Evolutionary conservation across 1,140 invertebrate species (phyloP).

Genomic region (Halyomorpha halys): DNA sequence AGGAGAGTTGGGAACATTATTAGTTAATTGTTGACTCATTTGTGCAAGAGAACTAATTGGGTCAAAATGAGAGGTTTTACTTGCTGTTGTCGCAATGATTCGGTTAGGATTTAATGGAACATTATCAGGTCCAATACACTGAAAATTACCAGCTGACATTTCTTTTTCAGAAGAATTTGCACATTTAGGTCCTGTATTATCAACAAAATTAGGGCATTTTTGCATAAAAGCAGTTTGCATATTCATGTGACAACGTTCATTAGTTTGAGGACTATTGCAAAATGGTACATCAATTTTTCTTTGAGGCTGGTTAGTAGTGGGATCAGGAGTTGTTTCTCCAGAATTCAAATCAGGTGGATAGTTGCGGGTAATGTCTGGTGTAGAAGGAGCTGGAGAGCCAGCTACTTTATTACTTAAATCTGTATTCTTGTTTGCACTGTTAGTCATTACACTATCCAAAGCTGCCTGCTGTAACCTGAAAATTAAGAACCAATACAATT

Average conservation of each 20-base stretch:
- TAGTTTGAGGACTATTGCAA: conserved; percentile 26
- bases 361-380: conserved; percentile 25
- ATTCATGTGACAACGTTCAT: conserved; percentile 23
- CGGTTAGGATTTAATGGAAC: conserved; percentile 68
- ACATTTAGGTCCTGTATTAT: conserved; percentile 17
- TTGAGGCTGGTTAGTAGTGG: conserved; percentile 19
- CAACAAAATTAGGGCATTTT: conserved; percentile 32
- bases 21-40: conserved; percentile 85
- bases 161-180: conserved; percentile 25
- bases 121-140: conserved; percentile 48
- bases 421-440: conserved; percentile 11
- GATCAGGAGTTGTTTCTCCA: conserved; percentile 16
- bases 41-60: conserved; percentile 86
- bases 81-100: conserved; percentile 37
- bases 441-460: conserved; percentile 27
- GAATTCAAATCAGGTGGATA: conserved; percentile 19
- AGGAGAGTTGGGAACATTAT: conserved; percentile 51
- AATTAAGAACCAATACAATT: background rate
- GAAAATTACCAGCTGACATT: conserved; percentile 28
- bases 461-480: conserved; percentile 30
- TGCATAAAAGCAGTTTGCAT: conserved; percentile 30
- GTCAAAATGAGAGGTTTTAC: conserved; percentile 63
- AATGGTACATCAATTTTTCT: conserved; percentile 25
- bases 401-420: conserved; percentile 24
- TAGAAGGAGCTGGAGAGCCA: conserved; percentile 27